These are phyloP conservation scores for Drosophila simulans DNA, from an alignment of 1,140 invertebrate species.

Conservation along the genomic window DNA sequence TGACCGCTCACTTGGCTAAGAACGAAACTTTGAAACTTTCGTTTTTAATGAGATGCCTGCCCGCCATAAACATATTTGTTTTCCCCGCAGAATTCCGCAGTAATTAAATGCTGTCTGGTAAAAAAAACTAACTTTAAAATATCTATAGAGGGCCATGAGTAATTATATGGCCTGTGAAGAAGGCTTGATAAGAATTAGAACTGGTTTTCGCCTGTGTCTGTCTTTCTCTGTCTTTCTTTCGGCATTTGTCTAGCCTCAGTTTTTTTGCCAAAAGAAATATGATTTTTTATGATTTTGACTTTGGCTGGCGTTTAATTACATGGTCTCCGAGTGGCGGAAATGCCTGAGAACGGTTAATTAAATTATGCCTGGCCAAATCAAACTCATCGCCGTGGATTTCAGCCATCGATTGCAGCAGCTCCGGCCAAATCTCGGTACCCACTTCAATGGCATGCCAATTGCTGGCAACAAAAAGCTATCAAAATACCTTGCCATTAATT, in stretches of 20 bases:
- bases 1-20: conserved; percentile 48
- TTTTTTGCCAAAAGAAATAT: conserved; percentile 17
- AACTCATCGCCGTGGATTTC: conserved; percentile 32
- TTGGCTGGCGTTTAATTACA: conserved; percentile 70
- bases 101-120: conserved; percentile 62
- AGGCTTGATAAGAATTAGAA: conserved; percentile 79
- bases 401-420: conserved; percentile 41
- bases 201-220: conserved; percentile 49
- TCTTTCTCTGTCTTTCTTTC: conserved; percentile 12
- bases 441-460: conserved; percentile 75
- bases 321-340: conserved; percentile 62
- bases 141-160: conserved; percentile 53
- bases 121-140: neutral
- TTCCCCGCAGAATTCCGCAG: conserved; percentile 59
- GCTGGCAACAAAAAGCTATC: conserved; percentile 66
- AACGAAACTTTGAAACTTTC: conserved; percentile 76
- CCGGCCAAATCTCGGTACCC: conserved; percentile 11
- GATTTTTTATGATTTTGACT: conserved; percentile 64
- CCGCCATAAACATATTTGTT: conserved; percentile 48
- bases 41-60: conserved; percentile 74
- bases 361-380: conserved; percentile 36
- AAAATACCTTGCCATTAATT: conserved; percentile 80
- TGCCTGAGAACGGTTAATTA: conserved; percentile 68
- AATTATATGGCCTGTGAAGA: conserved; percentile 75
- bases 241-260: conserved; percentile 30